phyloP scores from a whole-genome alignment of 2,888 invertebrate genomes.

The Chironomus riparius region DNA sequence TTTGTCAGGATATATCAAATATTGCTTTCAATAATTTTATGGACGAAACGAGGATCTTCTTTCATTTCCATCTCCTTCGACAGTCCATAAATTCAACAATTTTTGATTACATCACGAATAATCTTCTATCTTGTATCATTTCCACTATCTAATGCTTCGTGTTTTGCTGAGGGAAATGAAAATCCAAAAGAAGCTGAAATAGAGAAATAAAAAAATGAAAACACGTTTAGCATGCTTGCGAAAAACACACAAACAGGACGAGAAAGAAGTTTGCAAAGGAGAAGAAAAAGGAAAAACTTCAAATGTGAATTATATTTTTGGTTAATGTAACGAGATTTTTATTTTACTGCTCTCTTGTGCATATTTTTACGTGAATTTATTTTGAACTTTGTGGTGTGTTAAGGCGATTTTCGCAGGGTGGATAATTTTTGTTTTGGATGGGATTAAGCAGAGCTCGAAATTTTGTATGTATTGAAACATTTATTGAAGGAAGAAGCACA shows the following conservation, averaged over 20 bases:
- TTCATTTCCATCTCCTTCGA: neutral
- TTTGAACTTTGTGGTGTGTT: neutral
- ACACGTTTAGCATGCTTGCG: constrained; percentile 16
- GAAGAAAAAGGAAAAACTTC: neutral
- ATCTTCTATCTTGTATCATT: constrained; percentile 1
- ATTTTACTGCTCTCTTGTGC: constrained; percentile 26
- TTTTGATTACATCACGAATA: constrained; percentile 28
- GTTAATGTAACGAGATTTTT: constrained; percentile 28
- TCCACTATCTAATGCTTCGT: neutral
- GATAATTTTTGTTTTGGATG: neutral
- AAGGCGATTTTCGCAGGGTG: neutral
- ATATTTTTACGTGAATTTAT: constrained; percentile 28
- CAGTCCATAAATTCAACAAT: constrained; percentile 19
- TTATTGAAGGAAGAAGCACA: too few relatives aligned
- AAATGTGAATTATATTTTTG: constrained; percentile 27
- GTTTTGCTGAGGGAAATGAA: neutral
- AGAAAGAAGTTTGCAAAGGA: too few relatives aligned
- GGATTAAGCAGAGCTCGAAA: too few relatives aligned
- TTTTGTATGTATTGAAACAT: too few relatives aligned
- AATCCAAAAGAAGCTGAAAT: neutral
- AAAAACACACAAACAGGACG: neutral
- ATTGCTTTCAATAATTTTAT: constrained; percentile 24
- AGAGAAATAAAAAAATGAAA: constrained; percentile 8
- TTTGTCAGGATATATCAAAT: neutral
- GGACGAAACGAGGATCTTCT: constrained; percentile 10